Evolutionary conservation across 2,888 invertebrate species (phyloP).

Genomic region (Creontiades dilutus): DNA sequence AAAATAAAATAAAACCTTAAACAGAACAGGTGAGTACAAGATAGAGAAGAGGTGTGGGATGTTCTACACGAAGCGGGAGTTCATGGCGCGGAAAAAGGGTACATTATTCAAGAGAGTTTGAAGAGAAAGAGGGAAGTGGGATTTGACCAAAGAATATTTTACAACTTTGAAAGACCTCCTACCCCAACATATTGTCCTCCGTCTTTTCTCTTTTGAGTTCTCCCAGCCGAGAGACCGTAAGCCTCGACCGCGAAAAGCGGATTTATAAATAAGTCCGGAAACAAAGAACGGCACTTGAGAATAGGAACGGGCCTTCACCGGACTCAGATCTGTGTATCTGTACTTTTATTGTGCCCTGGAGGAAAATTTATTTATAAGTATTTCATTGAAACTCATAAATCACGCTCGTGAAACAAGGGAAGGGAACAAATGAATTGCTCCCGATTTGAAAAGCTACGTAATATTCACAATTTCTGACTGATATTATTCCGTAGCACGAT

Average conservation of each 20-base stretch:
- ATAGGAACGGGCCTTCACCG: too few species aligned
- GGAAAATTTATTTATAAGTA: background rate
- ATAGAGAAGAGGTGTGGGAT: background rate
- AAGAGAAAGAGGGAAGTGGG: background rate
- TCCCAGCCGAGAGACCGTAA: background rate
- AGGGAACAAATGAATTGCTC: too few species aligned
- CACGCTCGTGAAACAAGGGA: background rate
- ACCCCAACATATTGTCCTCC: background rate
- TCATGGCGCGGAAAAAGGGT: background rate
- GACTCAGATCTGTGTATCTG: too few species aligned
- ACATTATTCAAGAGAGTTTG: slow-evolving; percentile 1
- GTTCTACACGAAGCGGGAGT: slow-evolving; percentile 18
- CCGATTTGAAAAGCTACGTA: too few species aligned
- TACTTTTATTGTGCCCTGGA: too few species aligned
- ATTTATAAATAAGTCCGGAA: slow-evolving; percentile 6
- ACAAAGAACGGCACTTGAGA: background rate
- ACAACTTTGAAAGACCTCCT: background rate
- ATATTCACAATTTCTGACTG: too few species aligned
- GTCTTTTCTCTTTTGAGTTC: background rate
- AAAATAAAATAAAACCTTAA: background rate
- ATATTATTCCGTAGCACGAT: too few species aligned
- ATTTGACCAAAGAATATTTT: slow-evolving; percentile 27
- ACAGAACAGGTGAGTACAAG: background rate
- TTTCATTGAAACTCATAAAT: background rate
- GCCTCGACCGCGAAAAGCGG: background rate